phyloP scores from a whole-genome alignment of 2,888 invertebrate species.

The Petrophora chlorosata region DNA sequence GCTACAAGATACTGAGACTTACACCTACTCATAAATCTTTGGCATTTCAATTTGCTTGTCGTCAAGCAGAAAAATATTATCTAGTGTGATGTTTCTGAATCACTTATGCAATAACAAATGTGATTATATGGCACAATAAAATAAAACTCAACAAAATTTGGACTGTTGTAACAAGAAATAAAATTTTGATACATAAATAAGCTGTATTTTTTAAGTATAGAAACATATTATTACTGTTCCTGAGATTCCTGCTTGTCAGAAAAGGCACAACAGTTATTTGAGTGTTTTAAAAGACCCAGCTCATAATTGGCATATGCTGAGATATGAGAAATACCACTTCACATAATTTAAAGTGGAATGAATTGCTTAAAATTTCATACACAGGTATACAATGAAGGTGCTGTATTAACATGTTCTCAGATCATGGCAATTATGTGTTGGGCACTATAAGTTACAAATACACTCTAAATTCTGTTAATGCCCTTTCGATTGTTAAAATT shows the following conservation, averaged over 20 bases:
- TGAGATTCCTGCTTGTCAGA: conserved; percentile 65
- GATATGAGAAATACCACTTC: no score
- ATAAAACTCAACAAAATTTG: conserved; percentile 23
- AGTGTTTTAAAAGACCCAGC: conserved; percentile 1
- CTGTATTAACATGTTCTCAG: no score
- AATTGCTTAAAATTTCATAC: no score
- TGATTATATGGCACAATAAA: conserved; percentile 31
- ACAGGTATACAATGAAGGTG: no score
- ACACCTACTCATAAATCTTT: conserved; percentile 78
- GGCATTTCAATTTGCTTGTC: conserved; percentile 72
- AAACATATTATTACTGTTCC: conserved; percentile 81
- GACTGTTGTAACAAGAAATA: conserved; percentile 13
- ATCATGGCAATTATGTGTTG: background rate
- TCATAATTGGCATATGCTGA: background rate
- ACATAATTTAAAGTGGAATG: no score
- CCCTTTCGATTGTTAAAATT: conserved; percentile 36
- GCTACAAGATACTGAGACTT: conserved; percentile 62
- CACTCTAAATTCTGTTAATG: conserved; percentile 6
- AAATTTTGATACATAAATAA: conserved; percentile 9
- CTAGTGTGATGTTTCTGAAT: conserved; percentile 59
- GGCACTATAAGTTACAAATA: background rate
- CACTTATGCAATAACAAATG: conserved; percentile 35
- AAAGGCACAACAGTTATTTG: conserved; percentile 25
- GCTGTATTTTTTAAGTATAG: conserved; percentile 54
- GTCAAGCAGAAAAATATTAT: conserved; percentile 58